These are phyloP conservation scores for Buteo buteo DNA, from an alignment of 2,113 vertebrate genomes.

Conservation along the genomic window DNA sequence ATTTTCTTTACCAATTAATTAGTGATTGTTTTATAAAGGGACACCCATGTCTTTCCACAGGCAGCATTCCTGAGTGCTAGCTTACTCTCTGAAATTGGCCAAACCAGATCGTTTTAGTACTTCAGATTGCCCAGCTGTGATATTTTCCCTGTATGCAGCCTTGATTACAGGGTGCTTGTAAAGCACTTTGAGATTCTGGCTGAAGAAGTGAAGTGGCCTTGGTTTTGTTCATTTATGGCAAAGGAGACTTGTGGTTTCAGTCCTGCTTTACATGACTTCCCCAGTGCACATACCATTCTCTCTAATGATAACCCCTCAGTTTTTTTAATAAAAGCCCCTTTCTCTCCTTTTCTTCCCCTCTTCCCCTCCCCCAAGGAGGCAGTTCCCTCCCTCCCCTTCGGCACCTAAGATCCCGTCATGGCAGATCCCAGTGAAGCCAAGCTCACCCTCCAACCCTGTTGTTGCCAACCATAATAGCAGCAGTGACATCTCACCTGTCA, in stretches of 20 bases:
- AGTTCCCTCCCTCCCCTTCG: slow-evolving; percentile 91
- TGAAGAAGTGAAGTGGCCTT: not conserved
- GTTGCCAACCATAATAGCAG: slow-evolving; percentile 91
- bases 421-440: slow-evolving; percentile 92
- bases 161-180: not conserved
- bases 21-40: not conserved
- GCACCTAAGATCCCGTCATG: slow-evolving; percentile 93
- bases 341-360: not conserved
- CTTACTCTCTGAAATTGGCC: not conserved
- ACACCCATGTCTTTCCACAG: not conserved
- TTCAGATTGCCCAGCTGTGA: not conserved
- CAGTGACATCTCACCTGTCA: slow-evolving; percentile 96
- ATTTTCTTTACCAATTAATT: slow-evolving; percentile 15
- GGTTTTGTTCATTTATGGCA: not conserved
- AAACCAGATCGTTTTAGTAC: not conserved
- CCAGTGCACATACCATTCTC: not conserved
- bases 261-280: not conserved
- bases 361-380: slow-evolving; percentile 76
- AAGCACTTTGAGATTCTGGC: slow-evolving; percentile 22
- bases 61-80: not conserved
- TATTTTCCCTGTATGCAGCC: not conserved
- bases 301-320: not conserved
- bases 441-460: slow-evolving; percentile 71
- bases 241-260: not conserved
- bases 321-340: slow-evolving; percentile 17